Conservation (phyloP, 1,140 invertebrate genomes). For the Goniozus legneri region DNA sequence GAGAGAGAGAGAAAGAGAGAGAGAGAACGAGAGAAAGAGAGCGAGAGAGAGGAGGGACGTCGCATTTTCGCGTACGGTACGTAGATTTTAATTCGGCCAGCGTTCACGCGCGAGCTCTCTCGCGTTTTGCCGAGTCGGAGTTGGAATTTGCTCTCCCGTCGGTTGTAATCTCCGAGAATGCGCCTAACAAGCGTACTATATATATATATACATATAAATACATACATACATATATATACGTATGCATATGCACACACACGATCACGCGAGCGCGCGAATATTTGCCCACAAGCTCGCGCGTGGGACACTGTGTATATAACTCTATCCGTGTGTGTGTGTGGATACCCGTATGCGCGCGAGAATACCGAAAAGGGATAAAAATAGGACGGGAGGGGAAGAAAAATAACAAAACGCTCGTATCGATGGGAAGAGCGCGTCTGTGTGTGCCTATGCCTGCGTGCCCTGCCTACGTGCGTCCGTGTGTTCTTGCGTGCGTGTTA, state of each 20-base stretch:
- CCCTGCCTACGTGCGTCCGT: constrained; percentile 13
- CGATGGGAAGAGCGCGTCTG: neutral
- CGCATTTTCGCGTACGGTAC: constrained; percentile 11
- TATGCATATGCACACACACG: neutral
- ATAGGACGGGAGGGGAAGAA: neutral
- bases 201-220: constrained; percentile 8
- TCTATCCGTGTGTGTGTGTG: neutral
- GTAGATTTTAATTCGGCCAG: too few relatives aligned
- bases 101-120: too few relatives aligned
- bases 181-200: too few relatives aligned
- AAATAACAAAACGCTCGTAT: neutral
- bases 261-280: neutral
- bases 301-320: neutral
- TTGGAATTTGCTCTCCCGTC: too few relatives aligned
- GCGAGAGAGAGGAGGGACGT: constrained; percentile 9
- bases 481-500: constrained; percentile 22
- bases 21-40: neutral
- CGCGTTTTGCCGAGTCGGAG: too few relatives aligned
- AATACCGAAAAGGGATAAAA: neutral
- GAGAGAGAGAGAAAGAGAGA: neutral
- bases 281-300: too few relatives aligned
- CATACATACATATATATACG: constrained; percentile 1
- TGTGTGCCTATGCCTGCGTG: neutral
- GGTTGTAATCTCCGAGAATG: too few relatives aligned
- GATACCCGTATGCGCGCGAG: neutral